Percentiles rank a stretch among this genome's conserved stretches.
Conservation (phyloP, 2,797 vertebrate genomes). For the Gouania willdenowi region DNA sequence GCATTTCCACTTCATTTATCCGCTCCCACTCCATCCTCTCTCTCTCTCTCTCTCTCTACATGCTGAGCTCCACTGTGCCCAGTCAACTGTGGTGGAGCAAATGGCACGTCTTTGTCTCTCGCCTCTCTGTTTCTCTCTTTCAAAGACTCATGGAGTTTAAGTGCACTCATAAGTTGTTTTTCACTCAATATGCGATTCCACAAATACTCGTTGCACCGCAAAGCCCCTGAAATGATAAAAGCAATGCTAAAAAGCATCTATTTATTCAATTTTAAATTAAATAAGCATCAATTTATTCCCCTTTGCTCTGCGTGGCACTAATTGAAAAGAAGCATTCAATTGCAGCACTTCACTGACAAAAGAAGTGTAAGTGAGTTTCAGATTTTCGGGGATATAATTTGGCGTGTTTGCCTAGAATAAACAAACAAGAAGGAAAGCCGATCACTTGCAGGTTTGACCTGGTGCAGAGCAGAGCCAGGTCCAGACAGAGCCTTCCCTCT, state of each 20-base stretch:
- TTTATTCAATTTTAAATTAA: too few species aligned
- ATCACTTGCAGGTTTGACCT: conserved; percentile 61
- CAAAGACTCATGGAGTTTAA: background rate
- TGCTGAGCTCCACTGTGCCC: conserved; percentile 61
- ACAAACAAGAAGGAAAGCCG: conserved; percentile 30
- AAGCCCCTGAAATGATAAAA: too few species aligned
- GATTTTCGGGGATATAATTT: too few species aligned
- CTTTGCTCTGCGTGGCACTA: too few species aligned
- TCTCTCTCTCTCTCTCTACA: conserved; percentile 10
- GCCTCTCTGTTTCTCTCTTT: conserved; percentile 35
- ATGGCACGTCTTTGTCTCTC: conserved; percentile 62
- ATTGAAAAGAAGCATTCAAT: too few species aligned
- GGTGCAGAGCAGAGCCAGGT: conserved; percentile 56
- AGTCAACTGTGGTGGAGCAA: conserved; percentile 69
- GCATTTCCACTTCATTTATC: conserved; percentile 78
- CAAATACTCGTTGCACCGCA: too few species aligned
- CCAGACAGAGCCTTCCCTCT: conserved; percentile 80
- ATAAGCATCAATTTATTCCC: too few species aligned
- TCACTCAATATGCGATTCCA: background rate
- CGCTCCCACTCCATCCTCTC: conserved; percentile 19
- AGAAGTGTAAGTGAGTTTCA: too few species aligned
- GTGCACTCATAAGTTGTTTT: background rate
- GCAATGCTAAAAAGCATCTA: too few species aligned
- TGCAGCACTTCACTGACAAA: too few species aligned
- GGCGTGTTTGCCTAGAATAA: conserved; percentile 37